Base-by-base conservation (phyloP, 2,113 vertebrate species). In the Sylvilagus bachmani region DNA sequence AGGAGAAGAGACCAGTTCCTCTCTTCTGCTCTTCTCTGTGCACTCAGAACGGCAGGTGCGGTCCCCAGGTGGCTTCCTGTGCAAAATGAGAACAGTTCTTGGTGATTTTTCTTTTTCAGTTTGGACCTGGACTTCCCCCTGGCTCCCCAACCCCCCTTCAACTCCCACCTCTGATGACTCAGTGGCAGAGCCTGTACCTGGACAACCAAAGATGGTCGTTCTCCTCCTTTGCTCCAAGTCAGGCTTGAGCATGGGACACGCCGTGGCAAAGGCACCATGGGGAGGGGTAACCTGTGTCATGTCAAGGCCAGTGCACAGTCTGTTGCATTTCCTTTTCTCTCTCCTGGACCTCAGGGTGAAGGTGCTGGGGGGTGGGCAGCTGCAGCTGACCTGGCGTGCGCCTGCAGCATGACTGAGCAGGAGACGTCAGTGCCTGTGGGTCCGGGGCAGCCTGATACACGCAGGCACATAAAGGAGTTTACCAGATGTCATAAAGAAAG, bases 401-500 rank as follows among this genome's bases (percentile, higher is more conserved):
- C 6, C 7, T 1, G 21, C 5, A 16, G 19, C 13, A 5, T 80
- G 53, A 12, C 14, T 74, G 64, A 64, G 51, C 61, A 58, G 31
- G 49, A 22, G 83, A 31, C 51, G 21, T 31, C 13, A 24, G 7
- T 17, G 24, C 6, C 14, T 36, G 0, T 70, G 78, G 69, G 61
- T 62, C 51, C 10, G 24, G 38, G 61, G 31, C 29, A 79, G 67
- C 31, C 3, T 53, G 55, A 44, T n/a, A 25, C 13, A 62, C 33
- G 10, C 11, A 70, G 11, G 25, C 75, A n/a, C n/a, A 19, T 69
- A 61, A 89, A 64, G 33, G 67, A 77, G 19, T 10, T 86, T 31
- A 51, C 24, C 12, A 61, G 64, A 22, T 84, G 79, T 96, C 91
- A 55, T 55, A 38, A 83, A 89, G 53, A 73, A 84, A 90, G 36